Base-by-base conservation (phyloP, 1,140 invertebrate genomes). In the Heliconius eleuchia region DNA sequence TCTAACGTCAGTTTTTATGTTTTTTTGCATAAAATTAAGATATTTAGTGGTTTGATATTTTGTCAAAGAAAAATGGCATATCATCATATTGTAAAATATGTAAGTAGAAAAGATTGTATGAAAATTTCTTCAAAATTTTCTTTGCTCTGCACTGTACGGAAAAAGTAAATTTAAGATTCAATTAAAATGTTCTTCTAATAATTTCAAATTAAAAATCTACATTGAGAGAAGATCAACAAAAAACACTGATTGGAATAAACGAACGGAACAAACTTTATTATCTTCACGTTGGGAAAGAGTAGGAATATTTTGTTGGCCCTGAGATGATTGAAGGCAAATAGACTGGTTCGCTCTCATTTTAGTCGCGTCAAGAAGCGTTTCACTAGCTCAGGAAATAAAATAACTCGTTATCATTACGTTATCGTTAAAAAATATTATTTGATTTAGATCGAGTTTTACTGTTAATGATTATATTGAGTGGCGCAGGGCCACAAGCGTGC, bases 291-390 rank as follows among this genome's bases (percentile, higher is more conserved):
- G 74, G 23, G 23, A 42, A 19, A 70, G 60, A 76, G 60, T 76
- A 46, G 60, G 34, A 76, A 76, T 76, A 76, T 76, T 76, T 66
- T 76, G 74, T 70, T 70, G 66, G 74, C 74, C 27, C 37, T 76
- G 74, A 76, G 60, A 71, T 76, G 74, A 76, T 76, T 76, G 74
- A 76, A 76, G 74, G 74, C 74, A 76, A 71, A 76, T 76, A 76
- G 13, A 46, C 55, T 76, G 60, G 23, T 46, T 42, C 46, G 60
- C 39, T 76, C 39, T 46, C 57, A 76, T 60, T 71, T 76, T 19
- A 76, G 34, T 23, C 60, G 19, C 60, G 19, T 55, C 60, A 46
- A 46, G 13, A 46, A 16, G 16, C 74, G 60, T 70, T 76, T 76
- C 39, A 76, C 0, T 30, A 23, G 9, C 18, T 66, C 9, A 66